phyloP scores from a whole-genome alignment of 2,888 invertebrate genomes.

The Andrena minutula region DNA sequence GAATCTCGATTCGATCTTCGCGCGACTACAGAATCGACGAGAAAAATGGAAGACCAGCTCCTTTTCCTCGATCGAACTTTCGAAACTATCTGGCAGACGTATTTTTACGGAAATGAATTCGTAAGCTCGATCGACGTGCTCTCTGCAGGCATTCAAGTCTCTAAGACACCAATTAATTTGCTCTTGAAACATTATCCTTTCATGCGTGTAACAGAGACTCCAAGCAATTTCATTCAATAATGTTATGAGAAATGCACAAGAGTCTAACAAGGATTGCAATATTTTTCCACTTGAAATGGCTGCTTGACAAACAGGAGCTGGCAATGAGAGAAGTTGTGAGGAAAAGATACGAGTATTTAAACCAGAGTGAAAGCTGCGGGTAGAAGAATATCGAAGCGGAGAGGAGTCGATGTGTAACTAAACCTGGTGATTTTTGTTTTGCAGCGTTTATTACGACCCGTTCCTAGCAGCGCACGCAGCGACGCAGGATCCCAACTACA shows the following conservation, averaged over 20 bases:
- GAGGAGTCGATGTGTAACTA: not conserved
- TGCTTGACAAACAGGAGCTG: too few species aligned
- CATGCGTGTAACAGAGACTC: too few species aligned
- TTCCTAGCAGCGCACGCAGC: slow-evolving; percentile 95
- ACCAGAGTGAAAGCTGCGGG: not conserved
- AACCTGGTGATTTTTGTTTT: slow-evolving; percentile 82
- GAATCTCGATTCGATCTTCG: slow-evolving; percentile 21
- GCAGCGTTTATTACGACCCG: slow-evolving; percentile 97
- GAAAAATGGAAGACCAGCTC: slow-evolving; percentile 9
- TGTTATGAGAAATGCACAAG: too few species aligned
- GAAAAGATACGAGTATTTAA: not conserved
- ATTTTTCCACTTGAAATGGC: too few species aligned
- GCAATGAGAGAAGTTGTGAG: not conserved
- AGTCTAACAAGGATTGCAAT: too few species aligned
- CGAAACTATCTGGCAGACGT: not conserved
- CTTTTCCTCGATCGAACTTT: slow-evolving; percentile 7
- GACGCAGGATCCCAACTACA: slow-evolving; percentile 94
- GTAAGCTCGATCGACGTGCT: not conserved
- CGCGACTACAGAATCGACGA: not conserved
- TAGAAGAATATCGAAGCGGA: not conserved
- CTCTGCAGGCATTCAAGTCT: slow-evolving; percentile 5
- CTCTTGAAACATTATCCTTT: too few species aligned
- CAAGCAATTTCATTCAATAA: too few species aligned
- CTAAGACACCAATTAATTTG: not conserved
- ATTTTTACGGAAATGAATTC: not conserved